Conservation (phyloP, 2,113 vertebrate genomes). For the Vombatus ursinus region DNA sequence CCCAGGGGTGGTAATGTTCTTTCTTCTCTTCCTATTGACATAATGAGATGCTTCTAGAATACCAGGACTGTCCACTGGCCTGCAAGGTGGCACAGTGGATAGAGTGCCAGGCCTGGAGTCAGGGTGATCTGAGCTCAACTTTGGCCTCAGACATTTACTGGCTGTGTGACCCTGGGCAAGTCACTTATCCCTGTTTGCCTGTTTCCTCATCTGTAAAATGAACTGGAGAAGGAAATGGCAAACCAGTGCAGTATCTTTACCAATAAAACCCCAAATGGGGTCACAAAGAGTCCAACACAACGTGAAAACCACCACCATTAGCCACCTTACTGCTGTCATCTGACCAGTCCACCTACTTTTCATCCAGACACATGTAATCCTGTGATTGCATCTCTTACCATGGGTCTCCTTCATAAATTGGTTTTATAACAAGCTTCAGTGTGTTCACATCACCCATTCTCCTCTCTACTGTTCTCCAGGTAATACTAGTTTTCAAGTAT, state of each 20-base stretch:
- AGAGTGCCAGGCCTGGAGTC: background rate
- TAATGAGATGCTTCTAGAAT: background rate
- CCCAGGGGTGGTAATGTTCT: background rate
- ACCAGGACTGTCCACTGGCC: background rate
- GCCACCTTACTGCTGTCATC: background rate
- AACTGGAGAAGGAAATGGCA: background rate
- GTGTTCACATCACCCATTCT: background rate
- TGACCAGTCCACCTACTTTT: background rate
- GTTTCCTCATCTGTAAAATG: background rate
- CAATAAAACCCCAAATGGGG: background rate
- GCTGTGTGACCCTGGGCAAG: background rate
- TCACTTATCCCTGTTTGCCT: background rate
- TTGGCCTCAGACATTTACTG: background rate
- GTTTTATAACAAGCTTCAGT: background rate
- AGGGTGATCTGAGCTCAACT: background rate
- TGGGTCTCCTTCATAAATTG: background rate
- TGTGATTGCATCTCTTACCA: background rate
- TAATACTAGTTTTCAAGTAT: background rate
- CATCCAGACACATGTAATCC: background rate
- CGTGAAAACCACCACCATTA: background rate
- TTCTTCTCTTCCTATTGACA: background rate
- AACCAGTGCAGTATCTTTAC: background rate
- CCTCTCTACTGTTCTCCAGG: background rate
- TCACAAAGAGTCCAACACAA: background rate
- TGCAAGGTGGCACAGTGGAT: background rate